Evolutionary conservation across 1,140 invertebrate species (phyloP).

Genomic region (Hyposmocoma kahamanoa): DNA sequence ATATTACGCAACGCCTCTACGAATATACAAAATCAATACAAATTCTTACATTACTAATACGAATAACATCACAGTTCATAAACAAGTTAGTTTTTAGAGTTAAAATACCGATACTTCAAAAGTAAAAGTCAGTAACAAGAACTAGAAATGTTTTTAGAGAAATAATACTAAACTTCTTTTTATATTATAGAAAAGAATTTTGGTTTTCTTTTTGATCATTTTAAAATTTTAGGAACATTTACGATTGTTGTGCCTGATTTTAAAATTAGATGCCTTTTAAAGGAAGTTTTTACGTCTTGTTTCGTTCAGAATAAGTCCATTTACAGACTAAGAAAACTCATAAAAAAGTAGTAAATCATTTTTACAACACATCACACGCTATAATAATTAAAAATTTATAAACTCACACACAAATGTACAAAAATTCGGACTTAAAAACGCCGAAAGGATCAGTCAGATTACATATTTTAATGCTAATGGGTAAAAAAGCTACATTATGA

Average conservation of each 20-base stretch:
- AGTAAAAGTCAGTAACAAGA: slow-evolving; percentile 33
- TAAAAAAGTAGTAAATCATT: slow-evolving; percentile 21
- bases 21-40: slow-evolving; percentile 73
- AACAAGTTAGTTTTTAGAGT: slow-evolving; percentile 63
- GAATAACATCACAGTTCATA: slow-evolving; percentile 73
- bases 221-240: slow-evolving; percentile 63
- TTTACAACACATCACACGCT: slow-evolving; percentile 13
- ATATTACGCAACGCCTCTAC: slow-evolving; percentile 67
- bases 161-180: slow-evolving; percentile 37
- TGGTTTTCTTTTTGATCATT: too few relatives aligned
- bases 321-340: too few relatives aligned
- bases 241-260: slow-evolving; percentile 34
- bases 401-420: slow-evolving; percentile 43
- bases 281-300: slow-evolving; percentile 35
- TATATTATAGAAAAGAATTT: slow-evolving; percentile 67
- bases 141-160: slow-evolving; percentile 34
- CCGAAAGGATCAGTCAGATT: slow-evolving; percentile 46
- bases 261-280: slow-evolving; percentile 38
- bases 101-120: slow-evolving; percentile 50
- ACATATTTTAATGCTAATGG: slow-evolving; percentile 41
- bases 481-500: slow-evolving; percentile 67
- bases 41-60: slow-evolving; percentile 67
- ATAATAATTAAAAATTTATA: slow-evolving; percentile 13
- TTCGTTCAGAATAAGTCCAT: too few relatives aligned
- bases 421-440: slow-evolving; percentile 22